Conservation (phyloP, 2,797 vertebrate genomes). For the Melanotaenia parkinsoni region DNA sequence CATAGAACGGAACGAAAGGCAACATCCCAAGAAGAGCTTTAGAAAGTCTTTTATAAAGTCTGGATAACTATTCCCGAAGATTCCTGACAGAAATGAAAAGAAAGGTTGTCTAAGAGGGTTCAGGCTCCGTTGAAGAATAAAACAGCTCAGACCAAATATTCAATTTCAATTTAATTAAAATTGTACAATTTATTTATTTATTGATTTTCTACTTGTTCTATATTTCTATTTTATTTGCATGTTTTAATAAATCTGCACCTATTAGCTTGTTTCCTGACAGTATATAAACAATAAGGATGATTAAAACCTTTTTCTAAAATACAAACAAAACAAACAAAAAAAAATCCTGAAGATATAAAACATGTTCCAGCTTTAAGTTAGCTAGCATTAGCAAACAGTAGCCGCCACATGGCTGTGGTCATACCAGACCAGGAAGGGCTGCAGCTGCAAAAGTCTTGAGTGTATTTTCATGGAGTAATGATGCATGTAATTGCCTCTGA, state of each 20-base stretch:
- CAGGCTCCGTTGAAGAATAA: neutral
- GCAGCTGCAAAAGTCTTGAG: conserved; percentile 13
- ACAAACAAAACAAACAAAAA: neutral
- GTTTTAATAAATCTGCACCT: neutral
- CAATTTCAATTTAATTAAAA: too few species aligned
- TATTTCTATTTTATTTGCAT: neutral
- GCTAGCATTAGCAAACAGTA: conserved; percentile 6
- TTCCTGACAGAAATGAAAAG: too few species aligned
- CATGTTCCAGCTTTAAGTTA: neutral
- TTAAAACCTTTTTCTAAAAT: too few species aligned
- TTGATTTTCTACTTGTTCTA: neutral
- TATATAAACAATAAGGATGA: too few species aligned
- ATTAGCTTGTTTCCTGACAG: too few species aligned
- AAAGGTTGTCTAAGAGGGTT: neutral
- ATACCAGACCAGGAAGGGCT: conserved; percentile 12
- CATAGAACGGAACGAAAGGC: neutral
- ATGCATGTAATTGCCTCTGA: conserved; percentile 11
- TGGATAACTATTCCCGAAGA: too few species aligned
- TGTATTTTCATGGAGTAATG: conserved; percentile 18
- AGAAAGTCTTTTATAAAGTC: neutral
- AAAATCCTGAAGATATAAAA: neutral
- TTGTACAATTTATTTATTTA: neutral
- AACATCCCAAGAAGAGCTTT: neutral
- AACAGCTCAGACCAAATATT: neutral
- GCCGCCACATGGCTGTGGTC: neutral